These are phyloP conservation scores for Dicaeum eximium DNA, from an alignment of 2,113 vertebrate genomes.

Conservation along the genomic window DNA sequence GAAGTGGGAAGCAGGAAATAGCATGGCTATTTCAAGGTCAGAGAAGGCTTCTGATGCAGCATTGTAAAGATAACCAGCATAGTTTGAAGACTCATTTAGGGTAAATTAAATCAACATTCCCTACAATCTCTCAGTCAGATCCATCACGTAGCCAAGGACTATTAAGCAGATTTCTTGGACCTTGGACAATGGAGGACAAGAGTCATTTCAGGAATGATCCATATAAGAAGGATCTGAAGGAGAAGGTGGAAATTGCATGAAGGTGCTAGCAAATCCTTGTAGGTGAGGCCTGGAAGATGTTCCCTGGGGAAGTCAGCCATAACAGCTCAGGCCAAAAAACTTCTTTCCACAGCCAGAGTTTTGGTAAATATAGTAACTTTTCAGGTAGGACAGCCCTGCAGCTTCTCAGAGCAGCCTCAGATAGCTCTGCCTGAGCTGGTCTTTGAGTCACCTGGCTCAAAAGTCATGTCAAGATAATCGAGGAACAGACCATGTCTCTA, in stretches of 20 bases:
- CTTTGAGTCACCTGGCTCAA: background rate
- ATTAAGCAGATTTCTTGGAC: background rate
- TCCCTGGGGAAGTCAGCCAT: background rate
- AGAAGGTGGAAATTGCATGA: background rate
- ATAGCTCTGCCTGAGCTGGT: background rate
- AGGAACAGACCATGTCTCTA: accelerated
- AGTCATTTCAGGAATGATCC: background rate
- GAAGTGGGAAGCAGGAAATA: background rate
- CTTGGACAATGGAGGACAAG: background rate
- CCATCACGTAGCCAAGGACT: background rate
- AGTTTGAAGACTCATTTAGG: background rate
- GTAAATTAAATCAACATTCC: background rate
- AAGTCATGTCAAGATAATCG: background rate
- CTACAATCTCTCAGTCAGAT: background rate
- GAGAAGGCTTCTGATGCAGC: background rate
- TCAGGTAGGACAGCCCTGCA: background rate
- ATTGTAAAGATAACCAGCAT: background rate
- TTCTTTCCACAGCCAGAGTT: background rate
- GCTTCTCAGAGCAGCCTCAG: background rate
- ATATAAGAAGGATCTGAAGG: background rate
- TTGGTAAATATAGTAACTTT: background rate
- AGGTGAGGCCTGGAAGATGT: accelerated
- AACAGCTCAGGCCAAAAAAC: background rate
- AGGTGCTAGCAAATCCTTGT: accelerated
- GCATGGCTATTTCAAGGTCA: background rate